Evolutionary conservation across 2,113 vertebrate species (phyloP).

Genomic region (Melanerpes aurifrons): DNA sequence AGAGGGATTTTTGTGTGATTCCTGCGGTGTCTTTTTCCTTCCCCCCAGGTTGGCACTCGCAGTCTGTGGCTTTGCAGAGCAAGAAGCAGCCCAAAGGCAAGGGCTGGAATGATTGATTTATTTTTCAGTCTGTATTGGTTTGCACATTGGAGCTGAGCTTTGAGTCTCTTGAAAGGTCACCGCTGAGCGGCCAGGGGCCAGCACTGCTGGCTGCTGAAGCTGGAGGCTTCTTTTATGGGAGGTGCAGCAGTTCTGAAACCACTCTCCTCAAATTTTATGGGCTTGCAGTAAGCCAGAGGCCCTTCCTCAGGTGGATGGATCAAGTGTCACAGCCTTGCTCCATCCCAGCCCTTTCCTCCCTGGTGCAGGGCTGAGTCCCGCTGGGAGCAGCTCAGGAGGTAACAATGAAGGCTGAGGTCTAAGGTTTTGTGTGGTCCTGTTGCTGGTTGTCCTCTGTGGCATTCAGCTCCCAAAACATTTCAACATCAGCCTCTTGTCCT

Average conservation of each 20-base stretch:
- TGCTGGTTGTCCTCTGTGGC: accelerated
- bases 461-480: accelerated
- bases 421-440: background rate
- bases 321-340: background rate
- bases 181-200: background rate
- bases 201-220: background rate
- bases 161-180: slow-evolving; percentile 14
- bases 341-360: accelerated
- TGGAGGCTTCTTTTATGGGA: background rate
- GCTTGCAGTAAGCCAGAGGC: background rate
- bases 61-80: background rate
- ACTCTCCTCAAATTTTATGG: background rate
- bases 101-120: background rate
- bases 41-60: background rate
- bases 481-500: background rate
- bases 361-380: accelerated
- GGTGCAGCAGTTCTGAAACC: background rate
- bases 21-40: too few species aligned
- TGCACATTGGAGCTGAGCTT: background rate
- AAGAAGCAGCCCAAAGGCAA: background rate
- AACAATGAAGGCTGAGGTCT: accelerated
- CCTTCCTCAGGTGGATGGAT: background rate
- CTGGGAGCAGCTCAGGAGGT: background rate
- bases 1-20: too few species aligned
- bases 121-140: background rate